Conservation (phyloP, 2,113 vertebrate species). For the Scolopax mira region DNA sequence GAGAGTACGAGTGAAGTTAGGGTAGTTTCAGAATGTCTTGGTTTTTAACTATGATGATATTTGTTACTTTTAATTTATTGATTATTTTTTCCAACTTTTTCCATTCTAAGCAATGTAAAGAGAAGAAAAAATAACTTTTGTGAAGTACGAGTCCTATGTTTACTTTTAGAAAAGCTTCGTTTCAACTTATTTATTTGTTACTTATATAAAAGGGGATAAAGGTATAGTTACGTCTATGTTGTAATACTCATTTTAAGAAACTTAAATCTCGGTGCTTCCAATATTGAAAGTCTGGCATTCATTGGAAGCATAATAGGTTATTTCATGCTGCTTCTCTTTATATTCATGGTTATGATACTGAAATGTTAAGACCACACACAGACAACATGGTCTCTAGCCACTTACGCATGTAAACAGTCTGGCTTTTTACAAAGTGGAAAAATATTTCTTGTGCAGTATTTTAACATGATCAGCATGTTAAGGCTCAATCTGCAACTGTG, state of each 20-base stretch:
- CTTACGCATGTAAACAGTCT: slow-evolving; percentile 85
- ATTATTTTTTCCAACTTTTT: neutral
- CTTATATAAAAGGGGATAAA: neutral
- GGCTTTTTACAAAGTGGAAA: slow-evolving; percentile 83
- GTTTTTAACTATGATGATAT: fast-evolving
- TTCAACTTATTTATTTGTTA: neutral
- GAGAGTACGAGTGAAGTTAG: neutral
- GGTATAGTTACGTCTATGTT: neutral
- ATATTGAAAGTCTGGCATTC: slow-evolving; percentile 52
- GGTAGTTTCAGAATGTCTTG: neutral
- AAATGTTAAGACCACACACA: slow-evolving; percentile 86
- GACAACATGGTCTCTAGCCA: slow-evolving; percentile 80
- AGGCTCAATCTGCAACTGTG: slow-evolving; percentile 78
- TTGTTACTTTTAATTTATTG: neutral
- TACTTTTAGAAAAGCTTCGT: neutral
- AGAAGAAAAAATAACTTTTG: neutral
- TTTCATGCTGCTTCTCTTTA: slow-evolving; percentile 82
- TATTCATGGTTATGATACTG: slow-evolving; percentile 79
- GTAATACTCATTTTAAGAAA: slow-evolving; percentile 19
- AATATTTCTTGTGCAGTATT: slow-evolving; percentile 78
- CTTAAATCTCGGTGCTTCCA: neutral
- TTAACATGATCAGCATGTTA: slow-evolving; percentile 83
- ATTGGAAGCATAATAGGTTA: slow-evolving; percentile 69
- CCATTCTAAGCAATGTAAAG: neutral
- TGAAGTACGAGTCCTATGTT: neutral